Conservation (phyloP, 1,140 invertebrate species). For the Propsilocerus akamusi region DNA sequence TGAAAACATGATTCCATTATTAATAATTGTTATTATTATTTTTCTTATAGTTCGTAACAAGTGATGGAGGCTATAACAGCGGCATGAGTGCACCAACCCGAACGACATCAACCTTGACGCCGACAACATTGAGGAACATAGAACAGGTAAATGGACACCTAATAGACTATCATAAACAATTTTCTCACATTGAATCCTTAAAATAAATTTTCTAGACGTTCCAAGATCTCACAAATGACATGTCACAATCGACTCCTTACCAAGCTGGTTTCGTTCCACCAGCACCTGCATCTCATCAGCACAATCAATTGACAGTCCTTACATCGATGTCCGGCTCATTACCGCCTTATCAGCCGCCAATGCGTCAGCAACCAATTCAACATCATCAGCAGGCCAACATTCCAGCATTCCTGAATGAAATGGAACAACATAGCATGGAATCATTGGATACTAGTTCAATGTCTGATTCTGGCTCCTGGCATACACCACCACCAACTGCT, state of each 20-base stretch:
- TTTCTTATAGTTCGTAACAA: conserved; percentile 51
- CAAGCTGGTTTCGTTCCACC: conserved; percentile 86
- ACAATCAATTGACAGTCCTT: background rate
- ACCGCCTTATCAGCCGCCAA: conserved; percentile 9
- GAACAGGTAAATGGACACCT: conserved; percentile 46
- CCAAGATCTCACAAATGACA: conserved; percentile 42
- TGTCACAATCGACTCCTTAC: conserved; percentile 49
- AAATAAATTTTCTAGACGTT: conserved; percentile 26
- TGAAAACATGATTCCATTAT: conserved; percentile 1
- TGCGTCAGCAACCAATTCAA: background rate
- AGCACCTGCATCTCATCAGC: background rate
- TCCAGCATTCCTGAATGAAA: conserved; percentile 5
- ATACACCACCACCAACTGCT: conserved; percentile 8
- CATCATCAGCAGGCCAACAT: conserved; percentile 5
- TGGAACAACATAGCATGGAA: conserved; percentile 1
- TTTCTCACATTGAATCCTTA: background rate
- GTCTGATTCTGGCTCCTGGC: conserved; percentile 19
- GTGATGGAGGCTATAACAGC: conserved; percentile 32
- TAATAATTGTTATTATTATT: conserved; percentile 12
- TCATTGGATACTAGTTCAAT: conserved; percentile 12
- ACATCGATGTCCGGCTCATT: background rate
- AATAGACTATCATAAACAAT: conserved; percentile 14
- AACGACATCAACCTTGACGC: conserved; percentile 82
- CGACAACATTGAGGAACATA: conserved; percentile 78
- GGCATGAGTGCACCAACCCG: conserved; percentile 48